These are phyloP conservation scores for Mormyrus hasselquistii DNA, from an alignment of 2,797 vertebrate genomes.

Conservation along the genomic window DNA sequence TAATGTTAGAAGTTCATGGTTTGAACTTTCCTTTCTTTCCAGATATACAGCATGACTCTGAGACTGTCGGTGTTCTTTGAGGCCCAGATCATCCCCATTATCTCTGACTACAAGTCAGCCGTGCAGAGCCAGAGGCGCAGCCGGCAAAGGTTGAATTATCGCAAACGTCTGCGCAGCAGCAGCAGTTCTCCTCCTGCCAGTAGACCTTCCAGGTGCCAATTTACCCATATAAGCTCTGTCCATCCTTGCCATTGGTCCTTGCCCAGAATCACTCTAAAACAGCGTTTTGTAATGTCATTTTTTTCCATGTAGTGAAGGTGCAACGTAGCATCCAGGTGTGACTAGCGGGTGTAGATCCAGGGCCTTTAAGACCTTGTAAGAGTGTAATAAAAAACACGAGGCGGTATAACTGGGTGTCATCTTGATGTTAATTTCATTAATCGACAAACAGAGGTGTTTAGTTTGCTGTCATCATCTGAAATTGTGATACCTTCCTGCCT, in stretches of 20 bases:
- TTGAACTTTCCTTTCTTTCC: constrained; percentile 23
- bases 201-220: constrained; percentile 69
- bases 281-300: background rate
- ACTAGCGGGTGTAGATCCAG: background rate
- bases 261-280: background rate
- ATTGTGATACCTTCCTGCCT: constrained; percentile 13
- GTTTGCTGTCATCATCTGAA: background rate
- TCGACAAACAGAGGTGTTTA: background rate
- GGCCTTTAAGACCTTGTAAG: background rate
- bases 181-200: constrained; percentile 73
- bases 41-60: constrained; percentile 97
- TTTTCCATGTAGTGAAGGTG: background rate
- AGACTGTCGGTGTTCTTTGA: constrained; percentile 93
- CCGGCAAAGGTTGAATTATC: constrained; percentile 72
- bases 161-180: constrained; percentile 76
- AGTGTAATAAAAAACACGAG: background rate
- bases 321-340: background rate
- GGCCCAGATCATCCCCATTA: constrained; percentile 81
- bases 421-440: background rate
- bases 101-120: constrained; percentile 88
- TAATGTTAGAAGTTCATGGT: background rate
- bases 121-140: constrained; percentile 77
- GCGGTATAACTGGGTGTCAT: background rate
- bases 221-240: background rate
- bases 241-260: background rate